Conservation (phyloP, 2,888 invertebrate species). For the Phlogophora meticulosa region DNA sequence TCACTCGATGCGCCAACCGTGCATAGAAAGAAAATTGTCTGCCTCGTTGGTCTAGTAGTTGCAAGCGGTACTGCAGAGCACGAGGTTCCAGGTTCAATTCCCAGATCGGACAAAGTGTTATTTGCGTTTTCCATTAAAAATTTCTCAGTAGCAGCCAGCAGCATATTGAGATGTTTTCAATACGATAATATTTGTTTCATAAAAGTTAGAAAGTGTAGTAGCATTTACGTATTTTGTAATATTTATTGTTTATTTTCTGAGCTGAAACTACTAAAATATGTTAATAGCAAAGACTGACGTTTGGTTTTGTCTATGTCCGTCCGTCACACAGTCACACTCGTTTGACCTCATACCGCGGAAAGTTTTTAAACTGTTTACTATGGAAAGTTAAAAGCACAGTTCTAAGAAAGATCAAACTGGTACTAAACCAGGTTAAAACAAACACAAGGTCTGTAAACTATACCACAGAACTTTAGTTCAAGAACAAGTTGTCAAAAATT, state of each 20-base stretch:
- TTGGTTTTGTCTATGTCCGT: slow-evolving; percentile 4
- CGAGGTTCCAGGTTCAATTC: too few species aligned
- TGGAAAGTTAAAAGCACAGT: slow-evolving; percentile 46
- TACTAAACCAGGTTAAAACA: slow-evolving; percentile 35
- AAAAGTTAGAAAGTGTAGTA: not conserved
- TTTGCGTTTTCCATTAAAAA: too few species aligned
- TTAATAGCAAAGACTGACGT: slow-evolving; percentile 12
- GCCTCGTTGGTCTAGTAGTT: too few species aligned
- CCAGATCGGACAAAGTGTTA: too few species aligned
- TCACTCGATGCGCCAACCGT: too few species aligned
- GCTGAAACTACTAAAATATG: not conserved
- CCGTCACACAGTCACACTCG: slow-evolving; percentile 22
- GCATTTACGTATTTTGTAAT: not conserved
- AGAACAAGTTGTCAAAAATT: too few species aligned
- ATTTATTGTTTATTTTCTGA: not conserved
- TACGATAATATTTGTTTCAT: not conserved
- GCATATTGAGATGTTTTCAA: too few species aligned
- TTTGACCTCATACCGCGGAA: slow-evolving; percentile 15
- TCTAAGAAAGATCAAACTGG: slow-evolving; percentile 38
- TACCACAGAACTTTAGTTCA: too few species aligned
- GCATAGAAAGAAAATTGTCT: too few species aligned
- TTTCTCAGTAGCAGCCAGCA: too few species aligned
- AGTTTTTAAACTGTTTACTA: slow-evolving; percentile 15
- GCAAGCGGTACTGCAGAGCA: too few species aligned
- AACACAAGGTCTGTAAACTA: not conserved